A percentile compares a stretch with the other conserved stretches of the same genome.
phyloP scores from a whole-genome alignment of 2,888 invertebrate species.

The Spicauda simplicius region DNA sequence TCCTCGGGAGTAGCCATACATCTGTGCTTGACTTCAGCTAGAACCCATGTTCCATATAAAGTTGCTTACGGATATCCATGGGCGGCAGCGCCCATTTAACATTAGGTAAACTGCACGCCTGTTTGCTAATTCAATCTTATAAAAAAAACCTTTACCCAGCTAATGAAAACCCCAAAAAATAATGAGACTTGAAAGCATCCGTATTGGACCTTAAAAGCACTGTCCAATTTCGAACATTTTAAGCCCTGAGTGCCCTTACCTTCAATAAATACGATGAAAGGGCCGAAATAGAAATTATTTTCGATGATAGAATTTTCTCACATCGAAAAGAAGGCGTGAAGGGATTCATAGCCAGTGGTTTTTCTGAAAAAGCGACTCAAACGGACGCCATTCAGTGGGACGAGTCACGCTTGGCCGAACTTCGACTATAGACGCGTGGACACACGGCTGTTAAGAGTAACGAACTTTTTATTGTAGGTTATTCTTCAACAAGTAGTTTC shows the following conservation, averaged over 20 bases:
- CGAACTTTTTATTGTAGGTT: background rate
- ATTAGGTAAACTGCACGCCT: no score
- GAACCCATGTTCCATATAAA: no score
- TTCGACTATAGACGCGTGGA: constrained; percentile 51
- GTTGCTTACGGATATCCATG: no score
- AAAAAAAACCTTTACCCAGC: background rate
- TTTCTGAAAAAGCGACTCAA: constrained; percentile 68
- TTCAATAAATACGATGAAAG: constrained; percentile 58
- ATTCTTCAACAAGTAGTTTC: no score
- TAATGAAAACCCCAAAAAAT: constrained; percentile 1
- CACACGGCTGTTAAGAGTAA: constrained; percentile 45
- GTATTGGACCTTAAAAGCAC: constrained; percentile 14
- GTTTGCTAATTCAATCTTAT: no score
- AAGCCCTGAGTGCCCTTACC: constrained; percentile 47
- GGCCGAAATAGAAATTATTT: constrained; percentile 66
- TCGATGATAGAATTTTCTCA: constrained; percentile 70
- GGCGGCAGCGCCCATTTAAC: no score
- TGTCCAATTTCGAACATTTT: constrained; percentile 44
- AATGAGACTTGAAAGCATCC: constrained; percentile 15
- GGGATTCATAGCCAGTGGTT: constrained; percentile 68
- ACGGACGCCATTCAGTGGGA: constrained; percentile 57
- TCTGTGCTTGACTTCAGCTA: no score
- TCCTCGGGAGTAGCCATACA: no score
- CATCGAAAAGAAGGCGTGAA: constrained; percentile 59
- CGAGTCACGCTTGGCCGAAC: constrained; percentile 57